Evolutionary conservation across 2,888 invertebrate genomes (phyloP), one percentile per base, ranked within the genome.

Genomic region (Achlya flavicornis): DNA sequence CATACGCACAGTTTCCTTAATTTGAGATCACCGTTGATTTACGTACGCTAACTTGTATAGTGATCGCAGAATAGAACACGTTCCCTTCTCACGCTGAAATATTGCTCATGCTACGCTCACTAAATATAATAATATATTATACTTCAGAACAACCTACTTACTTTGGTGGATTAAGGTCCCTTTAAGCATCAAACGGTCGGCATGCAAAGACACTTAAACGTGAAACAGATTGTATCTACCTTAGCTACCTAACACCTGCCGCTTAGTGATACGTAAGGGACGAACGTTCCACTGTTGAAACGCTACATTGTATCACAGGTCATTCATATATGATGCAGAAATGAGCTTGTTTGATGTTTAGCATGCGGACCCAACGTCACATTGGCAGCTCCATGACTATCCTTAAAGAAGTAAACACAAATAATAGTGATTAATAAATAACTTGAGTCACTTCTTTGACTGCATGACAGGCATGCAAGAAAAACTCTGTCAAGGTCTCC

Each of bases 221-320:
- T 43, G 43, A 14, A 43, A 46, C 14, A 46, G 46, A 7, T n/a
- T 6, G 0, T 43, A n/a, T 46, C 3, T 46, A 26, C 26, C 26
- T 26, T 26, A 26, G n/a, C n/a, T n/a, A n/a, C 4, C 53, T 7
- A 19, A 53, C 1, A 8, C 19, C 53, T 7, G 16, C 3, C 53
- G 10, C 53, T 53, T 8, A 19, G 53, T 53, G 53, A 53, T 8
- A 53, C 53, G 53, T 19, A 53, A 53, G 53, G 53, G 53, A 53
- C 19, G 19, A 16, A 19, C 53, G 53, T 5, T 6, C 4, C 19
- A 53, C 19, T 10, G 4, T 53, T 0, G 53, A 8, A 3, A 16
- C 48, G 10, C 19, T 3, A 19, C 53, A 53, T 53, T 10, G 19
- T 53, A 10, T 16, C 16, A 16, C 7, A 16, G 16, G 8, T 41